These are phyloP conservation scores for Nomada fucata DNA, from an alignment of 2,888 invertebrate genomes.

Conservation along the genomic window DNA sequence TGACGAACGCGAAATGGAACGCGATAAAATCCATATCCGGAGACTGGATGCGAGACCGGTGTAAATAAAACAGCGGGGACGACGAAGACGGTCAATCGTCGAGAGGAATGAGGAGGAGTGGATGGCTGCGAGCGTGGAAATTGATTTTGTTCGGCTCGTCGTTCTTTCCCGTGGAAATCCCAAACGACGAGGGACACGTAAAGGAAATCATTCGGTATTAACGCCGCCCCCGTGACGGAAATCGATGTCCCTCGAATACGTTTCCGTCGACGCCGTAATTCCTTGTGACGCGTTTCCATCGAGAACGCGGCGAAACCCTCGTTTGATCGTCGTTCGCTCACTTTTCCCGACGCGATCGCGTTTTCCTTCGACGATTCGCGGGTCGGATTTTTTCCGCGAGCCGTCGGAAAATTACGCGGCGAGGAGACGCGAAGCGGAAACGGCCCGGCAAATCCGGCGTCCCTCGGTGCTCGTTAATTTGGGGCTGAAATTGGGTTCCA, in stretches of 20 bases:
- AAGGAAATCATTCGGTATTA: constrained; percentile 60
- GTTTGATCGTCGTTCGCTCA: not conserved
- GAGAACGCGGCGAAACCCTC: not conserved
- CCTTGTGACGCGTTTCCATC: not conserved
- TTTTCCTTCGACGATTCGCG: not conserved
- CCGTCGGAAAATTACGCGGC: too few relatives aligned
- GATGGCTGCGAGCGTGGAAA: constrained; percentile 13
- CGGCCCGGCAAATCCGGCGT: not conserved
- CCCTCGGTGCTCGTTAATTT: constrained; percentile 4
- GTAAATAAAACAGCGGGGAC: constrained; percentile 4
- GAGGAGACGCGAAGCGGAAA: not conserved
- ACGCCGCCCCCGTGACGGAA: constrained; percentile 38
- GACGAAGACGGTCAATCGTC: constrained; percentile 8
- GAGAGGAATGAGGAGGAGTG: constrained; percentile 2
- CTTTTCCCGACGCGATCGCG: not conserved
- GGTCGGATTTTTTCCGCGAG: too few relatives aligned
- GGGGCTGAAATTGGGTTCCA: constrained; percentile 7
- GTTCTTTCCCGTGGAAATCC: not conserved
- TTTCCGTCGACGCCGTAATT: constrained; percentile 1
- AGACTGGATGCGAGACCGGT: not conserved
- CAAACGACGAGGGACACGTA: constrained; percentile 28
- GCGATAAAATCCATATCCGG: constrained; percentile 15
- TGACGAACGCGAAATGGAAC: constrained; percentile 6
- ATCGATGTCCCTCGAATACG: constrained; percentile 55
- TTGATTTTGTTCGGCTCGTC: constrained; percentile 24